Conservation (phyloP, 2,797 vertebrate genomes). For the Amblyraja radiata region DNA sequence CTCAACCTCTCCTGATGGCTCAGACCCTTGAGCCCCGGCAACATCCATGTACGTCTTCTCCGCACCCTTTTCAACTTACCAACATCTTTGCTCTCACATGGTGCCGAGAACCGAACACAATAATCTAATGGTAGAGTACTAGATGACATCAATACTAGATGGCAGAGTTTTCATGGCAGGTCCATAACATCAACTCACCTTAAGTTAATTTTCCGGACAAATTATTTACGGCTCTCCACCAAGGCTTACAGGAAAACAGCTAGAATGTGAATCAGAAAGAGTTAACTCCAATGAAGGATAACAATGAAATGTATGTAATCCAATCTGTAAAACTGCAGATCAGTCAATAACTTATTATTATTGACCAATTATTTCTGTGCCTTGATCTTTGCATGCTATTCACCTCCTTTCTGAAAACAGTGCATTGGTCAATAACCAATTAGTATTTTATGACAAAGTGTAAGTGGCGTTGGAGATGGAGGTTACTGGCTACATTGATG, state of each 20-base stretch:
- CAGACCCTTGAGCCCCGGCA: no score
- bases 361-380: conserved; percentile 37
- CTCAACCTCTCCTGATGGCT: no score
- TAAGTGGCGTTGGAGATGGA: conserved; percentile 46
- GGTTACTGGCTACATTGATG: conserved; percentile 49
- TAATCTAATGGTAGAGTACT: no score
- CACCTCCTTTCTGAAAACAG: conserved; percentile 50
- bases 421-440: conserved; percentile 63
- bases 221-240: neutral
- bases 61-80: no score
- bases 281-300: neutral
- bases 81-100: no score
- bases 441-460: conserved; percentile 67
- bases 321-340: conserved; percentile 30
- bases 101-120: no score
- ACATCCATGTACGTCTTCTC: no score
- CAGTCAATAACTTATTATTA: conserved; percentile 37
- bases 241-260: neutral
- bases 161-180: neutral
- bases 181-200: neutral
- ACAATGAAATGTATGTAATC: neutral
- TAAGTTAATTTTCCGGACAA: neutral
- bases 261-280: neutral
- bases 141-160: no score
- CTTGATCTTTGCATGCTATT: conserved; percentile 46